A percentile compares a stretch with the other conserved stretches of the same genome.
Conservation (phyloP, 2,888 invertebrate genomes). For the Cheilosia scutellata region DNA sequence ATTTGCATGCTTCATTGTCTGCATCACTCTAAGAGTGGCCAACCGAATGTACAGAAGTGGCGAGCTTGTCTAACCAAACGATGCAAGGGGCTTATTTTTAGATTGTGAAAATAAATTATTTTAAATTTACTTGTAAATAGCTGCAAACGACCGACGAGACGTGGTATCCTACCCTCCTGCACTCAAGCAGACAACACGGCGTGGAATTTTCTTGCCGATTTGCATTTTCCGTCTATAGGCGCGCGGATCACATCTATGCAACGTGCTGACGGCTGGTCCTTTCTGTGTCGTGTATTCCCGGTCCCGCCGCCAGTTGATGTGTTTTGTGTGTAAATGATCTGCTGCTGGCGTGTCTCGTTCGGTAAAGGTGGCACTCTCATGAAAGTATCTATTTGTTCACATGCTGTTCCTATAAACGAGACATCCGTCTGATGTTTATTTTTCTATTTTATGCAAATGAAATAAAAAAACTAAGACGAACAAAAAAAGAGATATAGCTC, state of each 20-base stretch:
- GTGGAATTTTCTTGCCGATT: constrained; percentile 40
- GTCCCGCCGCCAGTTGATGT: constrained; percentile 39
- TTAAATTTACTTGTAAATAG: constrained; percentile 32
- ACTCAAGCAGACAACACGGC: constrained; percentile 47
- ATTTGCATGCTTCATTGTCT: constrained; percentile 65
- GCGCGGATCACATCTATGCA: constrained; percentile 15
- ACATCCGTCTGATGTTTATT: constrained; percentile 66
- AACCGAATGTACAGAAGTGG: background rate
- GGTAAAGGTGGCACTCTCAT: constrained; percentile 55
- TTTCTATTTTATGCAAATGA: constrained; percentile 55
- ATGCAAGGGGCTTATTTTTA: constrained; percentile 40
- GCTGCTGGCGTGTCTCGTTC: constrained; percentile 39
- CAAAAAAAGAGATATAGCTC: constrained; percentile 5
- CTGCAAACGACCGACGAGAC: background rate
- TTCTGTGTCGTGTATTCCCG: constrained; percentile 19
- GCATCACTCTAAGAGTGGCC: constrained; percentile 24
- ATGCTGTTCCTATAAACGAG: constrained; percentile 54
- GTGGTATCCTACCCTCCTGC: background rate
- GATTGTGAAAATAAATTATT: constrained; percentile 31
- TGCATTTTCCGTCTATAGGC: constrained; percentile 27
- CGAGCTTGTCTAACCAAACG: constrained; percentile 13
- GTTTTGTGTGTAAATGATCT: constrained; percentile 57
- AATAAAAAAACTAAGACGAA: constrained; percentile 16
- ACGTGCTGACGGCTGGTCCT: background rate
- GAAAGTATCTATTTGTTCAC: constrained; percentile 65